Base-by-base conservation (phyloP, 2,888 invertebrate genomes). In the Dexiosoma caninum region DNA sequence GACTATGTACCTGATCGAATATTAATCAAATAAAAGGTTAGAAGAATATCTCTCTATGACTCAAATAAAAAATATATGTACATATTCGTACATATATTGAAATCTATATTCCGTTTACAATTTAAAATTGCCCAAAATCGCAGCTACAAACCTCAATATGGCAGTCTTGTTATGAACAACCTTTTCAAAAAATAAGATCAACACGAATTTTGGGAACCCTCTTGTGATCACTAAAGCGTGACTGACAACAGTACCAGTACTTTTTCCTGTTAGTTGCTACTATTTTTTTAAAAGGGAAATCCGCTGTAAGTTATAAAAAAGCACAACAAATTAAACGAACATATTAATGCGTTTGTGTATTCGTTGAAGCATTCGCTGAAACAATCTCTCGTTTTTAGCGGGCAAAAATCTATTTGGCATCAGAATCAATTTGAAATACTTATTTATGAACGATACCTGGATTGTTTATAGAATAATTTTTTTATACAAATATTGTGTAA, bases 181-280 rank as follows among this genome's bases (percentile, higher is more conserved):
- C 77, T 76, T 77, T 67, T 51, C 19, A 51, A 67, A 78, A 57
- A 57, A 40, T 78, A 78, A 78, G 77, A 78, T 78, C 77, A 78
- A 57, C 77, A 64, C 70, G 57, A 78, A 70, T 64, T 72, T 75
- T 81, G 72, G 77, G 81, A 81, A 81, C 77, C 81, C 81, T 74
- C 77, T 81, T 77, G 77, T 55, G 81, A 77, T 81, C 81, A 81
- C 74, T 74, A 59, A 81, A 81, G 77, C 81, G 77, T 81, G 81
- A 81, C 81, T 74, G 81, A 81, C 77, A 75, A 78, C 77, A 81
- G 77, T 60, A 76, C 75, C 60, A 80, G 80, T 81, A 81, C 81
- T 77, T 81, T 81, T 77, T 81, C 81, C 81, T 77, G 81, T 81
- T 81, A 67, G 57, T 74, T 72, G 77, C 74, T 78, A 69, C 72